Base-by-base conservation (phyloP, 2,888 invertebrate genomes). In the Agrotis clavis region DNA sequence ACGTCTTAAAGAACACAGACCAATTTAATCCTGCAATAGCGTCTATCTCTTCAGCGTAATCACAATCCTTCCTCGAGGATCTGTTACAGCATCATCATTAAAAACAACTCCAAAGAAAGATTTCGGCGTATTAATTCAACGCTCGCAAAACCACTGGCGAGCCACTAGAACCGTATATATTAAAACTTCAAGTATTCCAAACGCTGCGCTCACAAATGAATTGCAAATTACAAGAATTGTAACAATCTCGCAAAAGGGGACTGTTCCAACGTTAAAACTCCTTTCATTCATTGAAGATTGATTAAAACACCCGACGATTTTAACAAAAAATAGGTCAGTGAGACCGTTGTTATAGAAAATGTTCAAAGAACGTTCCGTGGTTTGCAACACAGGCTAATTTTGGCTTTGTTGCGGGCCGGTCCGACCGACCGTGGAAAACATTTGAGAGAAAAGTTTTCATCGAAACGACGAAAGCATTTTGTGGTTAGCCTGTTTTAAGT, bases 321-420 rank as follows among this genome's bases (percentile, higher is more conserved):
- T 77, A 81, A 79, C 60, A 81, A 86, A 86, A 86, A 87, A 86
- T 87, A 87, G 87, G 85, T 86, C 86, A 83, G 73, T n/a, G 59
- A 62, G 69, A 73, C 73, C 70, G 62, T 59, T 83, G 75, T 71
- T 83, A 81, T 81, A 85, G 84, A 84, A 81, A 86, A 83, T 81
- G 77, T 82, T 77, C 83, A 86, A 87, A 85, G 86, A 88, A 87
- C 79, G 80, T 35, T 64, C 47, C 67, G 76, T 65, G 83, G 82
- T 84, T 84, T 84, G 75, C 79, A 80, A 79, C 83, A 84, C 79
- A 79, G 82, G 78, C 87, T 88, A 89, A 90, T 89, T 89, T 90
- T 77, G 79, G 86, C 88, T 89, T 89, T 90, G 89, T 89, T 89
- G 86, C 79, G 88, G 86, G 64, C 50, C 60, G 70, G 69, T 62